phyloP scores from a whole-genome alignment of 2,113 vertebrate genomes.

The Petrocephalus microphthalmus region DNA sequence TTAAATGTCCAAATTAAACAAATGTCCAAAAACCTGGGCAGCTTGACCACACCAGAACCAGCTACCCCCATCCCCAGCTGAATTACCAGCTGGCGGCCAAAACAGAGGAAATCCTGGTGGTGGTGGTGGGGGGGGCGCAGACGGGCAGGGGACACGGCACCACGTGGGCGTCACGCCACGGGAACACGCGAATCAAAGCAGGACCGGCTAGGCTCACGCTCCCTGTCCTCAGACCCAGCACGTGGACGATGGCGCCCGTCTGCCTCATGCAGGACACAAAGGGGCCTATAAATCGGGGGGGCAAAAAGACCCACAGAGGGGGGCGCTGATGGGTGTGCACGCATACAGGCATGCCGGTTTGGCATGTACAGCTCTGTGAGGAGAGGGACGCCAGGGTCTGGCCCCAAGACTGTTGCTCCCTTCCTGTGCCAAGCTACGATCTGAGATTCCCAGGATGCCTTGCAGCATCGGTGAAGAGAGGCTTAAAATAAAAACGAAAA shows the following conservation, averaged over 20 bases:
- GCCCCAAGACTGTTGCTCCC: too few relatives aligned
- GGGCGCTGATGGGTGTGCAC: too few relatives aligned
- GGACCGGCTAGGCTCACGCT: background rate
- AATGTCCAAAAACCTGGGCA: background rate
- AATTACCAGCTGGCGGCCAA: slow-evolving; percentile 23
- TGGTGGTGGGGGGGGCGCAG: background rate
- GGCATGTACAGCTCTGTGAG: too few relatives aligned
- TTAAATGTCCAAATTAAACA: background rate
- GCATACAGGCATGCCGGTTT: background rate
- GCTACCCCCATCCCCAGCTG: slow-evolving; percentile 3
- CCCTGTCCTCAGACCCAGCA: background rate
- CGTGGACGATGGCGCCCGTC: slow-evolving; percentile 13
- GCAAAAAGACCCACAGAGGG: background rate
- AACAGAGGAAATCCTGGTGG: background rate
- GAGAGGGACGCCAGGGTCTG: too few relatives aligned
- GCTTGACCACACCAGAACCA: background rate
- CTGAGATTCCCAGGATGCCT: background rate
- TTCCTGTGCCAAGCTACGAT: too few relatives aligned
- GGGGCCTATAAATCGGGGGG: background rate
- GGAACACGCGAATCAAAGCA: slow-evolving; percentile 23
- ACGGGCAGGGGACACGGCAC: background rate
- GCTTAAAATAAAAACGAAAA: background rate
- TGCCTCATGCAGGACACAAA: background rate
- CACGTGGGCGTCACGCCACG: slow-evolving; percentile 8
- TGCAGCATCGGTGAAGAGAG: background rate